A percentile compares a stretch with the other conserved stretches of the same genome.
Evolutionary conservation across 2,888 invertebrate species (phyloP).

Genomic region (Ectobius pallidus): DNA sequence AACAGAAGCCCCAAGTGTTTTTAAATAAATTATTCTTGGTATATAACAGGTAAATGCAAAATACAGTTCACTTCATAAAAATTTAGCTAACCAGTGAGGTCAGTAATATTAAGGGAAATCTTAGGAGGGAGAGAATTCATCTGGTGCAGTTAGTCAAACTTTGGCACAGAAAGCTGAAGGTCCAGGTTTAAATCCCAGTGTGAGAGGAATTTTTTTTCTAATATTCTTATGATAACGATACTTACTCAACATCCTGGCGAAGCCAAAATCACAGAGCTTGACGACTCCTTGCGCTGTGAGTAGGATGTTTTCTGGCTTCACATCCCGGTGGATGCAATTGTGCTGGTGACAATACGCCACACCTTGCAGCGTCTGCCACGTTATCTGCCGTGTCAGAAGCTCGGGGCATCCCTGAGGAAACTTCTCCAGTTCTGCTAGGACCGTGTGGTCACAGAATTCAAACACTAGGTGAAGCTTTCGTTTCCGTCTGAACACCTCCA

Average conservation of each 20-base stretch:
- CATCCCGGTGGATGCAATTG: slow-evolving; percentile 95
- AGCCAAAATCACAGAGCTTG: slow-evolving; percentile 98
- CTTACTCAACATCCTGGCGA: slow-evolving; percentile 92
- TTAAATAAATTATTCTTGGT: too few relatives aligned
- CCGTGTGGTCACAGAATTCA: slow-evolving; percentile 97
- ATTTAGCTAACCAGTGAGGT: too few relatives aligned
- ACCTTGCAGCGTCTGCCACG: slow-evolving; percentile 94
- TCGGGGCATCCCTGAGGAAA: slow-evolving; percentile 94
- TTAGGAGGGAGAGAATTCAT: too few relatives aligned
- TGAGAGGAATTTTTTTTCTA: too few relatives aligned
- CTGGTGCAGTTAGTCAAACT: too few relatives aligned
- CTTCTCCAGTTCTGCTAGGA: slow-evolving; percentile 94
- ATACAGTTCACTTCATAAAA: too few relatives aligned
- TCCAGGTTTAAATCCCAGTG: too few relatives aligned
- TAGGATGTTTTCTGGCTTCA: slow-evolving; percentile 98
- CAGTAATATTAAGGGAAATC: too few relatives aligned
- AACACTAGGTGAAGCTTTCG: slow-evolving; percentile 96
- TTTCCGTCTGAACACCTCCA: slow-evolving; percentile 96
- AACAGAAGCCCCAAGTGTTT: too few relatives aligned
- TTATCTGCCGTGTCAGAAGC: slow-evolving; percentile 85
- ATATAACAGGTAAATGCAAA: too few relatives aligned
- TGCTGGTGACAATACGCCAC: slow-evolving; percentile 97
- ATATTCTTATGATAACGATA: too few relatives aligned
- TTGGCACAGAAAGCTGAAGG: too few relatives aligned
- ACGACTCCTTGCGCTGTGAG: slow-evolving; percentile 92